These are phyloP conservation scores for Triplophysa bombifrons DNA, from an alignment of 2,797 vertebrate genomes.

Conservation along the genomic window DNA sequence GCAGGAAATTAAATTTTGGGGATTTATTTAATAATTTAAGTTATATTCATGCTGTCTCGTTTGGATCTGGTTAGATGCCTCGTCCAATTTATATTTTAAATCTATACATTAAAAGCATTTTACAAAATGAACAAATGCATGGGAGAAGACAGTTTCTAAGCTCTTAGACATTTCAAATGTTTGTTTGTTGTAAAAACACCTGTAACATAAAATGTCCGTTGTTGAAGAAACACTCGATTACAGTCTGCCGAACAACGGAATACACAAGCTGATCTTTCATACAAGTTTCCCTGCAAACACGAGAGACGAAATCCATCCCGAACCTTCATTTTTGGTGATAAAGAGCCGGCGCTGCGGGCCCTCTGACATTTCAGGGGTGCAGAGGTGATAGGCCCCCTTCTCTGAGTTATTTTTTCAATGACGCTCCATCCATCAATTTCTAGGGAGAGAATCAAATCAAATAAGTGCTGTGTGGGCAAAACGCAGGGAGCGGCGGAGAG, in stretches of 20 bases:
- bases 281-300: constrained; percentile 6
- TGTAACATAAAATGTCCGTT: not conserved
- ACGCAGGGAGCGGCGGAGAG: constrained; percentile 1
- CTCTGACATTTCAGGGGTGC: constrained; percentile 37
- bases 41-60: not conserved
- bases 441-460: constrained; percentile 51
- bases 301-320: constrained; percentile 14
- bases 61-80: too few species aligned
- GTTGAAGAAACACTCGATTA: not conserved
- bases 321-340: constrained; percentile 18
- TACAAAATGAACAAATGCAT: too few species aligned
- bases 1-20: not conserved
- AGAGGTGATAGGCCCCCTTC: constrained; percentile 34
- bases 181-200: not conserved
- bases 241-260: not conserved
- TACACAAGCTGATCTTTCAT: not conserved
- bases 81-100: not conserved
- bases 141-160: too few species aligned
- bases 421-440: constrained; percentile 41
- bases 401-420: constrained; percentile 45
- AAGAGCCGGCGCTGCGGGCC: constrained; percentile 8
- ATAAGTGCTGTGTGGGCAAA: constrained; percentile 49
- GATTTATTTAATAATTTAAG: not conserved
- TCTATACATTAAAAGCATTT: not conserved
- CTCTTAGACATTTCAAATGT: not conserved